phyloP scores from a whole-genome alignment of 2,113 vertebrate species.

The Chloropsis cyanopogon region DNA sequence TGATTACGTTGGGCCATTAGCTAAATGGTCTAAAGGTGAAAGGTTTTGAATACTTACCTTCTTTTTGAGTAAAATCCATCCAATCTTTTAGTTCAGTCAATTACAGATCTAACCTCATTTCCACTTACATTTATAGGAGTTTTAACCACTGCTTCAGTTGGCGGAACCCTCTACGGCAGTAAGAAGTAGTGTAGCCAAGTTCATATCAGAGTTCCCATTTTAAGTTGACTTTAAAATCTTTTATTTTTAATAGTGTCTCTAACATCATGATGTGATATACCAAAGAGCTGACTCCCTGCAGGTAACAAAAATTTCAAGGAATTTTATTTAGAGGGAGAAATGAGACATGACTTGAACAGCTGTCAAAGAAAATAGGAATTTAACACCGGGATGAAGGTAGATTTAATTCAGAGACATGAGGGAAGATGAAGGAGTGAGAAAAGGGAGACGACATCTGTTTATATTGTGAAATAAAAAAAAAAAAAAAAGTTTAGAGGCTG shows the following conservation, averaged over 20 bases:
- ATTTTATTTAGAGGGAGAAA: not conserved
- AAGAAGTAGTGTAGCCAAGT: not conserved
- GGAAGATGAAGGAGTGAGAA: not conserved
- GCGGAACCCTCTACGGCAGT: not conserved
- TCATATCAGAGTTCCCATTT: not conserved
- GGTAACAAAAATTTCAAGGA: not conserved
- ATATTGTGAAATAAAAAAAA: not conserved
- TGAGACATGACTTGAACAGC: not conserved
- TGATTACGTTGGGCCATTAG: not conserved
- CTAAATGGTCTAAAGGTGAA: not conserved
- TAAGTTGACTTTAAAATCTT: not conserved
- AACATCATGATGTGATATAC: not conserved
- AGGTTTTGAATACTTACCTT: not conserved
- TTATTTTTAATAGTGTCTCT: not conserved
- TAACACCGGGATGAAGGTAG: not conserved
- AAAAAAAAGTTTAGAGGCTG: not conserved
- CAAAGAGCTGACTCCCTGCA: not conserved
- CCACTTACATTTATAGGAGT: not conserved
- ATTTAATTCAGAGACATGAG: not conserved
- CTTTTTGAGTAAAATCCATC: not conserved
- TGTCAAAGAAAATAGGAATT: not conserved
- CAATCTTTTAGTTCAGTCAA: not conserved
- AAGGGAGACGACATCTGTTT: not conserved
- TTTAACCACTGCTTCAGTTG: not conserved
- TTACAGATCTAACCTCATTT: not conserved